These are phyloP conservation scores for Acrossocheilus wenchowensis DNA, from an alignment of 2,797 vertebrate species.

Conservation along the genomic window DNA sequence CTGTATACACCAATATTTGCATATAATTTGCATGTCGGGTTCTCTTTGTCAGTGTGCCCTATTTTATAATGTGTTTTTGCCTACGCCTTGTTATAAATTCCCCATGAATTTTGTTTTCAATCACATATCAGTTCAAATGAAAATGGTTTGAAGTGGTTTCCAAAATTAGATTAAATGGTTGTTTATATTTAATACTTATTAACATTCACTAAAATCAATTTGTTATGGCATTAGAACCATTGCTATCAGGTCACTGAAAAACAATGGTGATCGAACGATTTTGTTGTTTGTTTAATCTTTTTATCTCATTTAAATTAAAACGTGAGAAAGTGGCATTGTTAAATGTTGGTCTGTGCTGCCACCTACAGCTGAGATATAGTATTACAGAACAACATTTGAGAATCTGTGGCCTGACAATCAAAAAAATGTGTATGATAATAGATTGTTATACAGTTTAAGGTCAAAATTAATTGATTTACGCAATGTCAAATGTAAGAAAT, in stretches of 20 bases:
- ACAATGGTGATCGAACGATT: neutral
- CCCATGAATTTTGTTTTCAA: neutral
- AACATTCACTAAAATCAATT: no score
- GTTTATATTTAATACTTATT: neutral
- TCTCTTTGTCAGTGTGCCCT: neutral
- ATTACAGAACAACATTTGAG: neutral
- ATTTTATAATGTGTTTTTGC: neutral
- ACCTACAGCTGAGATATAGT: constrained; percentile 5
- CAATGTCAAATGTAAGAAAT: neutral
- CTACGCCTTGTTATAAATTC: neutral
- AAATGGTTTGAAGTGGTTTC: neutral
- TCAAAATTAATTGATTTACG: neutral
- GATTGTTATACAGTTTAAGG: neutral
- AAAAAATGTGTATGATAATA: neutral
- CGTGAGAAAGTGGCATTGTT: neutral
- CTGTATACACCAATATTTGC: neutral
- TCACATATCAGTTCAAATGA: neutral
- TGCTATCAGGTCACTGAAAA: neutral
- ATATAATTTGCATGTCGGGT: neutral
- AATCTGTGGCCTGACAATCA: neutral
- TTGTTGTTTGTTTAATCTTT: neutral
- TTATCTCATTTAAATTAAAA: neutral
- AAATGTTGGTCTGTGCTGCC: neutral
- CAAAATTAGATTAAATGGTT: neutral
- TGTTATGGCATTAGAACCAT: neutral